phyloP scores from a whole-genome alignment of 2,888 invertebrate species.

The Hirtodrosophila histrioides region DNA sequence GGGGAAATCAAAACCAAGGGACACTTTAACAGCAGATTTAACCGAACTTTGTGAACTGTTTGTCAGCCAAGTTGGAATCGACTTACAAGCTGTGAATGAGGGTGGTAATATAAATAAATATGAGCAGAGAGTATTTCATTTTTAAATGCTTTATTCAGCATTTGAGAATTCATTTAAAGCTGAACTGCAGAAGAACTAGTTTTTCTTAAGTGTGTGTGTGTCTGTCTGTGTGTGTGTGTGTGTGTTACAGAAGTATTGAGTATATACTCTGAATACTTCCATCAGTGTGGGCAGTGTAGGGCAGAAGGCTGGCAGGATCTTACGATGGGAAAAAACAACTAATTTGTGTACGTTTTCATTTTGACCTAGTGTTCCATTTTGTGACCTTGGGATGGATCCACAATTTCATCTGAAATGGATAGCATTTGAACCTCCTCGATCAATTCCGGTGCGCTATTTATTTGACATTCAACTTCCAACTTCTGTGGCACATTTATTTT shows the following conservation, averaged over 20 bases:
- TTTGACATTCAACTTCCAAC: too few species aligned
- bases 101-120: constrained; percentile 6
- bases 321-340: constrained; percentile 30
- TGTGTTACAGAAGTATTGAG: neutral
- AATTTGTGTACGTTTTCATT: constrained; percentile 12
- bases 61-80: constrained; percentile 28
- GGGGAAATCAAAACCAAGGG: constrained; percentile 45
- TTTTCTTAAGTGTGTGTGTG: neutral
- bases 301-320: constrained; percentile 26
- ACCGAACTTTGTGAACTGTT: constrained; percentile 70
- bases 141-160: constrained; percentile 35
- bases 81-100: constrained; percentile 33
- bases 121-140: neutral
- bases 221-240: constrained; percentile 3
- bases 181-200: constrained; percentile 54
- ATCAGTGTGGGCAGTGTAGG: constrained; percentile 16
- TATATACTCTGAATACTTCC: constrained; percentile 3
- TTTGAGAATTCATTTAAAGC: constrained; percentile 30
- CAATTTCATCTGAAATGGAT: constrained; percentile 29
- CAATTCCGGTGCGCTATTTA: constrained; percentile 18
- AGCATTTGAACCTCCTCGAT: constrained; percentile 41
- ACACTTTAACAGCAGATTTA: constrained; percentile 78
- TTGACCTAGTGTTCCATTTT: constrained; percentile 13
- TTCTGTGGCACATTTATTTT: neutral
- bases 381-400: constrained; percentile 14